Evolutionary conservation across 1,140 invertebrate genomes (phyloP).

Genomic region (Oedothorax gibbosus): DNA sequence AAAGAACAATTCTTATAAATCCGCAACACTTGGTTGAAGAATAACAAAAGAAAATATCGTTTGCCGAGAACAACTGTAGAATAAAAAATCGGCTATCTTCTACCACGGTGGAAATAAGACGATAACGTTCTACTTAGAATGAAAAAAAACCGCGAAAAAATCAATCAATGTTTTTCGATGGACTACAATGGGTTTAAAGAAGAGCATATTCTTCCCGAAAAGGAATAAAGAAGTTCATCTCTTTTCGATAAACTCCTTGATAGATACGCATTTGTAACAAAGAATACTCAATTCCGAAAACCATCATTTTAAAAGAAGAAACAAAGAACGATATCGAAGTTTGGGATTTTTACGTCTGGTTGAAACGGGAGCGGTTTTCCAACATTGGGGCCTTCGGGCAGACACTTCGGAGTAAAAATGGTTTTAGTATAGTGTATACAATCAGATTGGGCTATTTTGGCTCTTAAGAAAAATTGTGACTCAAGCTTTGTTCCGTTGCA

Average conservation of each 20-base stretch:
- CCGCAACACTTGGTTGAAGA: slow-evolving; percentile 37
- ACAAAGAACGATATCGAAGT: slow-evolving; percentile 35
- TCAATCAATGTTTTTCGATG: slow-evolving; percentile 21
- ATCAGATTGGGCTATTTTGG: too few relatives aligned
- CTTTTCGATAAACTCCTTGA: slow-evolving; percentile 41
- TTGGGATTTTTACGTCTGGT: slow-evolving; percentile 20
- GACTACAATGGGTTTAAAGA: slow-evolving; percentile 27
- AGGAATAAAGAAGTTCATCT: background rate
- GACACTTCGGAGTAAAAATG: slow-evolving; percentile 1
- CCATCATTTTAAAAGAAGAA: slow-evolving; percentile 36
- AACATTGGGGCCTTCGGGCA: slow-evolving; percentile 9
- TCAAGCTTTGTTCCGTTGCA: too few relatives aligned
- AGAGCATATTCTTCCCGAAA: slow-evolving; percentile 27
- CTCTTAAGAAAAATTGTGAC: too few relatives aligned
- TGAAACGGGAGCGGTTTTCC: slow-evolving; percentile 32
- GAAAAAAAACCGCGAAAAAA: slow-evolving; percentile 20
- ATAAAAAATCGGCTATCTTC: slow-evolving; percentile 9
- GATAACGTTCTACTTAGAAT: slow-evolving; percentile 37
- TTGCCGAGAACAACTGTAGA: background rate
- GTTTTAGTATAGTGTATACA: background rate
- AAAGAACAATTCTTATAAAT: slow-evolving; percentile 20
- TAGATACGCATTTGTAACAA: slow-evolving; percentile 43
- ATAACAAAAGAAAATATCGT: slow-evolving; percentile 35
- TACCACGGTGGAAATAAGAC: background rate
- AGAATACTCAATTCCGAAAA: slow-evolving; percentile 39